Conservation (phyloP, 2,113 vertebrate species). For the Anguilla rostrata region DNA sequence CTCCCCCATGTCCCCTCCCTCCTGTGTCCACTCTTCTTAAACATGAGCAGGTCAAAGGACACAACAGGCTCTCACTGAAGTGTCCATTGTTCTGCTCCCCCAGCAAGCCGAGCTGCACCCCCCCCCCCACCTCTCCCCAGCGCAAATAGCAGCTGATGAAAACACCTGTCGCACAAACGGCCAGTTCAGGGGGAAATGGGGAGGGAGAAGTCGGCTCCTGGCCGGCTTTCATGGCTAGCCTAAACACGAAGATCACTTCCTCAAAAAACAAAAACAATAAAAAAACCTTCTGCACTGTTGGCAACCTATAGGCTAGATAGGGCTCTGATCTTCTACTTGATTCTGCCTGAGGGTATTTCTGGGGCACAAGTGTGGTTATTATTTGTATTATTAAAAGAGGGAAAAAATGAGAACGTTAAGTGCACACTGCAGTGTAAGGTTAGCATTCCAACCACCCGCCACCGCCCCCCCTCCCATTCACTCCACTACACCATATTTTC, state of each 20-base stretch:
- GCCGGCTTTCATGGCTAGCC: background rate
- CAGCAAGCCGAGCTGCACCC: conserved; percentile 8
- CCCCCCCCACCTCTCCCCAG: conserved; percentile 12
- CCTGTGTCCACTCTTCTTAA: conserved; percentile 24
- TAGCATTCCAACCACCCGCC: too few species aligned
- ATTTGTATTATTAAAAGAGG: background rate
- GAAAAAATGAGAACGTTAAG: too few species aligned
- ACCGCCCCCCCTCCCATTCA: too few species aligned
- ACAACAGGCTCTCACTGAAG: conserved; percentile 38
- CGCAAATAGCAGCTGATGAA: conserved; percentile 49
- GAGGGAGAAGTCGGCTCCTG: background rate
- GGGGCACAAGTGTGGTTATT: background rate
- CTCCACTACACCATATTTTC: too few species aligned
- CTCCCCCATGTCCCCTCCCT: conserved; percentile 28
- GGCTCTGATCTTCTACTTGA: background rate
- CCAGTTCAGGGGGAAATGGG: background rate
- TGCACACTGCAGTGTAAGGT: too few species aligned
- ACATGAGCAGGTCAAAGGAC: conserved; percentile 41
- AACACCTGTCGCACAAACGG: conserved; percentile 48
- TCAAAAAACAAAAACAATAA: background rate
- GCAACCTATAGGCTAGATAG: background rate
- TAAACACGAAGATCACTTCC: background rate
- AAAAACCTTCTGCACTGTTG: background rate
- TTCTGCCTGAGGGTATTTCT: background rate
- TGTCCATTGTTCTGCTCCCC: conserved; percentile 44